phyloP scores from a whole-genome alignment of 2,113 vertebrate genomes.

The Alligator sinensis region DNA sequence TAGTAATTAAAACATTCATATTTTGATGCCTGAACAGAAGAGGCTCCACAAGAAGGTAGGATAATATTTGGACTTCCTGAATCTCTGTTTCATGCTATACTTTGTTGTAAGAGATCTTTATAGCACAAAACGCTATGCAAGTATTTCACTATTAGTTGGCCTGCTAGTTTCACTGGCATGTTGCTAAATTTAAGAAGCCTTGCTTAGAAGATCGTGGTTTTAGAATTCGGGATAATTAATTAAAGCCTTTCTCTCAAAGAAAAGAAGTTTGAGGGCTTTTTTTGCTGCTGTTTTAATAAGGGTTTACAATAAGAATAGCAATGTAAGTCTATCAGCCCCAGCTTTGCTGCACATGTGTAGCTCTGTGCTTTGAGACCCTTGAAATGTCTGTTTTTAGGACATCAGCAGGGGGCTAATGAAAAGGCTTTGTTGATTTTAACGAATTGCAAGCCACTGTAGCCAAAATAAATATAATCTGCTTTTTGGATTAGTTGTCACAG shows the following conservation, averaged over 20 bases:
- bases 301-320: slow-evolving; percentile 76
- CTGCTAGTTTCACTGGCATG: slow-evolving; percentile 43
- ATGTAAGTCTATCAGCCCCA: slow-evolving; percentile 68
- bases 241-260: slow-evolving; percentile 69
- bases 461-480: slow-evolving; percentile 99
- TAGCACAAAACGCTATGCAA: neutral
- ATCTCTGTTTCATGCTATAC: slow-evolving; percentile 28
- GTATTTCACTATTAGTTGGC: slow-evolving; percentile 27
- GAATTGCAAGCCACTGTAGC: slow-evolving; percentile 94
- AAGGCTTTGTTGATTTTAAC: slow-evolving; percentile 98
- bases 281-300: slow-evolving; percentile 75
- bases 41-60: slow-evolving; percentile 44
- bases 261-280: slow-evolving; percentile 32
- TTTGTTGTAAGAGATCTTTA: neutral
- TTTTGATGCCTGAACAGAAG: slow-evolving; percentile 8
- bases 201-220: slow-evolving; percentile 58
- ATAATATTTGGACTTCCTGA: slow-evolving; percentile 51
- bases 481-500: slow-evolving; percentile 95
- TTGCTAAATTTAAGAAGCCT: slow-evolving; percentile 48
- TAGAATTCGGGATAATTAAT: slow-evolving; percentile 72
- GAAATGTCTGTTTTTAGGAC: slow-evolving; percentile 92
- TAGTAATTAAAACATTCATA: slow-evolving; percentile 44
- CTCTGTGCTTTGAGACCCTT: slow-evolving; percentile 84
- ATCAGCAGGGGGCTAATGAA: slow-evolving; percentile 98
- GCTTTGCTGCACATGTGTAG: slow-evolving; percentile 79